Evolutionary conservation across 2,113 vertebrate species (phyloP), one percentile per base, ranked within the genome.

Genomic region (Phylloscopus whistleri): DNA sequence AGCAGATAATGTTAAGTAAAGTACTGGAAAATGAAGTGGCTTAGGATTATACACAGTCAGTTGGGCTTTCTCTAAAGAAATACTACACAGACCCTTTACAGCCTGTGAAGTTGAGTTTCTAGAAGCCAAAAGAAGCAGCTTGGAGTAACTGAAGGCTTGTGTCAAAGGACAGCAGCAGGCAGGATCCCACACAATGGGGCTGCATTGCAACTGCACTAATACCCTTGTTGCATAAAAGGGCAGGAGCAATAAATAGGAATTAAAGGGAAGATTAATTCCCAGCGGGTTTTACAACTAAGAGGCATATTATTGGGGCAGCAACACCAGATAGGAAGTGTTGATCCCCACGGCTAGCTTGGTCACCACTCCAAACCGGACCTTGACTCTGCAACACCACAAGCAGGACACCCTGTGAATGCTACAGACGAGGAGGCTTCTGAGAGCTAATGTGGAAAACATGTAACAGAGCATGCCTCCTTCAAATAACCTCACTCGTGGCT

Each of bases 41-140:
- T 85, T 53, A 75, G 74, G 49, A 83, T 93, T 88, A 93, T 35
- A 85, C 30, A 87, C 67, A 90, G 79, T 48, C 72, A 89, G 75
- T 10, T 86, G 68, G 68, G 55, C n/a, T 81, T 93, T 90, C 67
- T 60, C 77, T 93, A 89, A 89, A 95, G 92, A 88, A 88, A 43
- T n/a, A 44, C 66, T 59, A 76, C 59, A 87, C 2, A 9, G 59
- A 60, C 41, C 46, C 41, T 85, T 58, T 39, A 37, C 5, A 48
- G 43, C 18, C 58, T 63, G 56, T 1, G 6, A 70, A 62, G 41
- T 43, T 28, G 35, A 44, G 35, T 35, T 93, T 72, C 85, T 41
- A 44, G 81, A 73, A 82, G 85, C 22, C 39, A 16, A 91, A 90
- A 69, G 75, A 52, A 78, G 39, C 6, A 83, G 31, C 0, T 0